Conservation (phyloP, 2,888 invertebrate genomes). For the Leptinotarsa tumamoca region DNA sequence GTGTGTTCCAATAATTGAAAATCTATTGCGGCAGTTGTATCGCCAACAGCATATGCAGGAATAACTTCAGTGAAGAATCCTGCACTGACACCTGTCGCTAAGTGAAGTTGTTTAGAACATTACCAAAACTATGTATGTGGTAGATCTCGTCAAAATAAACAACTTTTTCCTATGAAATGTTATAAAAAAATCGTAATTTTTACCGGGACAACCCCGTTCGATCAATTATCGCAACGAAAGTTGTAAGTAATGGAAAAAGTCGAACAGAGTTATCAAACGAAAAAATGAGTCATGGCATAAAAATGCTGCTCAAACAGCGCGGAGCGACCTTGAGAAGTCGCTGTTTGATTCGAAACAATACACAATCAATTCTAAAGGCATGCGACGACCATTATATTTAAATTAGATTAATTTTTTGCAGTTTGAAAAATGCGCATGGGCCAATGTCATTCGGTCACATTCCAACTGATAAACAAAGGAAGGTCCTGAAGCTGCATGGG, state of each 20-base stretch:
- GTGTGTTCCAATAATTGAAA: too few relatives aligned
- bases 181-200: neutral
- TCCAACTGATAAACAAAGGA: neutral
- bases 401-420: constrained; percentile 19
- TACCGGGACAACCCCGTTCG: neutral
- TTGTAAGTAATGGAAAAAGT: constrained; percentile 13
- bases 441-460: constrained; percentile 20
- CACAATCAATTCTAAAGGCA: constrained; percentile 17
- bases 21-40: too few relatives aligned
- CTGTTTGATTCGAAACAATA: constrained; percentile 15
- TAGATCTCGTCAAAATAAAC: too few relatives aligned
- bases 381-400: constrained; percentile 17
- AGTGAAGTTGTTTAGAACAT: too few relatives aligned
- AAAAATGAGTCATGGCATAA: constrained; percentile 10
- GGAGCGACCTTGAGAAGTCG: constrained; percentile 5
- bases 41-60: too few relatives aligned
- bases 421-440: constrained; percentile 19
- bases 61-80: too few relatives aligned
- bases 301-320: constrained; percentile 1
- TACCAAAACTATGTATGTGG: too few relatives aligned
- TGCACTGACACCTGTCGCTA: too few relatives aligned
- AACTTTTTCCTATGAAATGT: too few relatives aligned
- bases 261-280: neutral
- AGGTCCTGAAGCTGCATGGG: neutral
- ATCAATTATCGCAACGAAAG: constrained; percentile 3